These are phyloP conservation scores for Babylonia areolata DNA, from an alignment of 1,140 invertebrate species.

Conservation along the genomic window DNA sequence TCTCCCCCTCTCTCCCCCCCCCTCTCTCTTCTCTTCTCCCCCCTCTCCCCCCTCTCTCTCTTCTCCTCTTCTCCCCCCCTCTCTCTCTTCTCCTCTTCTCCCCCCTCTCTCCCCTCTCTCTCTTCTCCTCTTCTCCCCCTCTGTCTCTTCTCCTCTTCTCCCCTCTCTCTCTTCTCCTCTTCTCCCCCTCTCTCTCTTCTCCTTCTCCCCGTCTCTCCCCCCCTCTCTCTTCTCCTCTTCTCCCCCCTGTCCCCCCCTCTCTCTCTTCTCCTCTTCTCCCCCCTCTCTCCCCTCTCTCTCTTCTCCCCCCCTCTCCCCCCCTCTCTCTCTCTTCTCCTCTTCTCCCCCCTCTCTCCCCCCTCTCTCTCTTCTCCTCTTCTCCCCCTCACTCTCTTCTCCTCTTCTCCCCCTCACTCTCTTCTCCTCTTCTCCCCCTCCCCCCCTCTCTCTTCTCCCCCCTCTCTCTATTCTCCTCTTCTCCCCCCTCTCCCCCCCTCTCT, in stretches of 20 bases:
- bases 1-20: no score
- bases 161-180: background rate
- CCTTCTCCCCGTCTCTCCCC: background rate
- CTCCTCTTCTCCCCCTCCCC: constrained; percentile 20
- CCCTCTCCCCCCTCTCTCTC: no score
- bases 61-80: no score
- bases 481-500: background rate
- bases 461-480: background rate
- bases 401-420: no score
- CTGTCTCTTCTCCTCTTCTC: no score
- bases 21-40: no score
- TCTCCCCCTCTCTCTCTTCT: background rate
- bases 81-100: no score
- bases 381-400: constrained; percentile 27
- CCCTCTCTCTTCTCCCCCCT: constrained; percentile 13
- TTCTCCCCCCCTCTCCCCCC: background rate
- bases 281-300: background rate
- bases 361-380: constrained; percentile 13
- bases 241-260: background rate
- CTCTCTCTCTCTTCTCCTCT: constrained; percentile 19
- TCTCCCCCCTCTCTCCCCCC: constrained; percentile 19
- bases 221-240: background rate
- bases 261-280: no score
- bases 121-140: no score
- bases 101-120: no score